phyloP scores from a whole-genome alignment of 2,888 invertebrate genomes.

The Leptinotarsa tumamoca region DNA sequence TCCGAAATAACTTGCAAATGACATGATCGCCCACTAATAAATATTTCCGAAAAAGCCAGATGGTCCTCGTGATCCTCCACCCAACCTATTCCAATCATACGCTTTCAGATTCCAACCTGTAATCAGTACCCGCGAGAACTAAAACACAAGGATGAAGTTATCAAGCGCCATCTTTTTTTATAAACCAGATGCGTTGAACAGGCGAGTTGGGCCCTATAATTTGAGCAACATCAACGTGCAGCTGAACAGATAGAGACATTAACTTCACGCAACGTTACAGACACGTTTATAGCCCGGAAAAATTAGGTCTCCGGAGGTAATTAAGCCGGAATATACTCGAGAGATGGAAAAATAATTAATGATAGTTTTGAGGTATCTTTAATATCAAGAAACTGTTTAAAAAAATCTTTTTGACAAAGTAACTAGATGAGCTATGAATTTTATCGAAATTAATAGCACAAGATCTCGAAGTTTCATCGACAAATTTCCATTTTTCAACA shows the following conservation, averaged over 20 bases:
- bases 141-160: conserved; percentile 37
- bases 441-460: too few relatives aligned
- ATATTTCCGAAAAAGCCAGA: not conserved
- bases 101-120: conserved; percentile 2
- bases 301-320: not conserved
- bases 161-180: conserved; percentile 33
- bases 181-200: conserved; percentile 38
- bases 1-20: not conserved
- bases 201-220: conserved; percentile 37
- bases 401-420: too few relatives aligned
- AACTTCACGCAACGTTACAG: conserved; percentile 36
- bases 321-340: too few relatives aligned
- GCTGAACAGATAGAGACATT: conserved; percentile 41
- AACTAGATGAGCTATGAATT: too few relatives aligned
- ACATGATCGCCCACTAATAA: not conserved
- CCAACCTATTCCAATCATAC: not conserved
- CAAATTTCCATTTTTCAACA: too few relatives aligned
- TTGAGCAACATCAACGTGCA: conserved; percentile 22
- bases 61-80: not conserved
- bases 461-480: too few relatives aligned
- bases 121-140: conserved; percentile 26
- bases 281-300: not conserved
- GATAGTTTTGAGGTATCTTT: too few relatives aligned
- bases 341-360: too few relatives aligned
- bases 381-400: too few relatives aligned